Conservation (phyloP, 1,140 invertebrate species). For the Brachionus plicatilis region DNA sequence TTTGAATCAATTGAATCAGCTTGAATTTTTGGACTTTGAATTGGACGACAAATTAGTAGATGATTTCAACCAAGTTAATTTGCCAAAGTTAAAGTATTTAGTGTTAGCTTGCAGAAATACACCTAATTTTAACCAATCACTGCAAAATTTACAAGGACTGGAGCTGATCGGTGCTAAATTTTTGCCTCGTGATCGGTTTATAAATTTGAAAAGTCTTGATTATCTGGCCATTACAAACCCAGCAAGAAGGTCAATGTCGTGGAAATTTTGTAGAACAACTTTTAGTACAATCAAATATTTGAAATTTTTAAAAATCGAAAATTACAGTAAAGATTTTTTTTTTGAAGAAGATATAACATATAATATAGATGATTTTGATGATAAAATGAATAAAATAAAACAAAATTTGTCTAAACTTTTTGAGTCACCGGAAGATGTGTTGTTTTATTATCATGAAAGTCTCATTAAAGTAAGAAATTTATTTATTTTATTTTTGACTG, state of each 20-base stretch:
- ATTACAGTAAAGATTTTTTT: background rate
- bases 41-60: background rate
- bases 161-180: background rate
- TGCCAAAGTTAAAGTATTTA: background rate
- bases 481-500: background rate
- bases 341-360: too few relatives aligned
- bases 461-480: background rate
- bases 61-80: background rate
- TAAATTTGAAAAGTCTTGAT: background rate
- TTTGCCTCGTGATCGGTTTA: background rate
- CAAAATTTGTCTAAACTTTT: background rate
- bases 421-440: background rate
- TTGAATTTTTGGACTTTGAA: background rate
- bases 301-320: background rate
- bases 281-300: background rate
- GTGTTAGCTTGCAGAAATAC: background rate
- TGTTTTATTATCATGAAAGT: background rate
- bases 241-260: rapidly evolving
- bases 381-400: background rate
- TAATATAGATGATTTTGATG: too few relatives aligned
- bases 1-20: background rate
- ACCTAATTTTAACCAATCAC: background rate
- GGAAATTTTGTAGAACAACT: background rate
- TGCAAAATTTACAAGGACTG: background rate
- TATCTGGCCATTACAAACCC: background rate